Evolutionary conservation across 2,888 invertebrate species (phyloP).

Genomic region (Rhodophaea formosa): DNA sequence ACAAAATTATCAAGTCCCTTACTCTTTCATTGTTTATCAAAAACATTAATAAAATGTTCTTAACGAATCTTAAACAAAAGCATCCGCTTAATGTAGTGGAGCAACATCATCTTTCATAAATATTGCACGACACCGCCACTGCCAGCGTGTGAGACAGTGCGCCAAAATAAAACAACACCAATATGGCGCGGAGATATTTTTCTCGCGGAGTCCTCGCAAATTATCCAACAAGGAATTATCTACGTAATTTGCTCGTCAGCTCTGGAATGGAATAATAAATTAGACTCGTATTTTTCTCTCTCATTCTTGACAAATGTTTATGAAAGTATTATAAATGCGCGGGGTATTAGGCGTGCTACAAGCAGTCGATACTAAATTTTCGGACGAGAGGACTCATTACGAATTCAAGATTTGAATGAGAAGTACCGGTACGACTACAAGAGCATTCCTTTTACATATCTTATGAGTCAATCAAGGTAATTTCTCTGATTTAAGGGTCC

Average conservation of each 20-base stretch:
- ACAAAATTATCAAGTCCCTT: too few relatives aligned
- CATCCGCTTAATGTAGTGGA: neutral
- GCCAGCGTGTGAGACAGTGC: constrained; percentile 48
- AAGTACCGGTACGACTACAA: too few relatives aligned
- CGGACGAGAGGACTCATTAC: too few relatives aligned
- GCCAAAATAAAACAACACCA: constrained; percentile 54
- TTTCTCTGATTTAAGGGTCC: too few relatives aligned
- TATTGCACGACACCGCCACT: constrained; percentile 1
- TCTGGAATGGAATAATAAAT: constrained; percentile 50
- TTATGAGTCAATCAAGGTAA: too few relatives aligned
- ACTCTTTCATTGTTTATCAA: too few relatives aligned
- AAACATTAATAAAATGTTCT: too few relatives aligned
- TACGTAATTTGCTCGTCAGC: constrained; percentile 50
- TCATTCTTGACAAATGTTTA: constrained; percentile 21
- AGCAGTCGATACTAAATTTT: too few relatives aligned
- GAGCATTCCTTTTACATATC: too few relatives aligned
- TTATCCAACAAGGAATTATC: constrained; percentile 51
- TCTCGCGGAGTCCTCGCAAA: constrained; percentile 60
- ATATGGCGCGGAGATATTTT: constrained; percentile 47
- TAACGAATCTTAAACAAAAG: too few relatives aligned
- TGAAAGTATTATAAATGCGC: constrained; percentile 3
- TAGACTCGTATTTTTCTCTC: constrained; percentile 22
- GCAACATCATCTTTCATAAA: neutral
- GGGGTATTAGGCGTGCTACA: too few relatives aligned
- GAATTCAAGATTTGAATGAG: too few relatives aligned